Percentiles rank a stretch among this genome's conserved stretches.
These are phyloP conservation scores for Hippolais icterina DNA, from an alignment of 2,113 vertebrate species.

Conservation along the genomic window DNA sequence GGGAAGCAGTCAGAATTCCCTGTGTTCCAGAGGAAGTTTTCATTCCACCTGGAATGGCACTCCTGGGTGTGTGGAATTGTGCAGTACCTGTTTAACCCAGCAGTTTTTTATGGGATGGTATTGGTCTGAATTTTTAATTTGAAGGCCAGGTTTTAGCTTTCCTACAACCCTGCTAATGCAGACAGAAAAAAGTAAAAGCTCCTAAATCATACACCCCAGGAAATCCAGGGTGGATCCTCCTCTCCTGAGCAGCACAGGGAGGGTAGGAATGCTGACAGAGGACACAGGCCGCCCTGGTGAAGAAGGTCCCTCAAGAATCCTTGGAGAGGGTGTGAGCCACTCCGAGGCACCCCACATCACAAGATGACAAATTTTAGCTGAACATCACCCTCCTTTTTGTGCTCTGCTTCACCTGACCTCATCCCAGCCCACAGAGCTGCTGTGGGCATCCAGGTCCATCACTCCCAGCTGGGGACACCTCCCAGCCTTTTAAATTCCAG, in stretches of 20 bases:
- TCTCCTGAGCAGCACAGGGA: not conserved
- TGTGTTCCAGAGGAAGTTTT: not conserved
- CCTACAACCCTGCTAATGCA: not conserved
- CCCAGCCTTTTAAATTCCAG: not conserved
- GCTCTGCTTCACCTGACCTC: not conserved
- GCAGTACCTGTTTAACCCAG: not conserved
- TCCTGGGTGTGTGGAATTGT: not conserved
- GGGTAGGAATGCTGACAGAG: not conserved
- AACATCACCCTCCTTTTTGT: not conserved
- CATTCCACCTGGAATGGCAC: not conserved
- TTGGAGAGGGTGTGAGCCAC: not conserved
- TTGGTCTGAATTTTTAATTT: not conserved
- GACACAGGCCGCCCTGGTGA: not conserved
- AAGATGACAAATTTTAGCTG: not conserved
- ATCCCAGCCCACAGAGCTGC: not conserved
- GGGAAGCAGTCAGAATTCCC: not conserved
- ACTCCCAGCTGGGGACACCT: not conserved
- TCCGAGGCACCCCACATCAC: fast-evolving
- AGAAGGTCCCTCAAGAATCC: not conserved
- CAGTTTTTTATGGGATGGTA: not conserved
- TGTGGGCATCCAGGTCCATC: not conserved
- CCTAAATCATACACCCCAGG: not conserved
- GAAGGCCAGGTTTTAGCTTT: not conserved
- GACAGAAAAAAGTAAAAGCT: not conserved
- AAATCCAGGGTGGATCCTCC: not conserved